Evolutionary conservation across 2,888 invertebrate species (phyloP), one percentile per base, ranked within the genome.

Genomic region (Caenorhabditis sp.): DNA sequence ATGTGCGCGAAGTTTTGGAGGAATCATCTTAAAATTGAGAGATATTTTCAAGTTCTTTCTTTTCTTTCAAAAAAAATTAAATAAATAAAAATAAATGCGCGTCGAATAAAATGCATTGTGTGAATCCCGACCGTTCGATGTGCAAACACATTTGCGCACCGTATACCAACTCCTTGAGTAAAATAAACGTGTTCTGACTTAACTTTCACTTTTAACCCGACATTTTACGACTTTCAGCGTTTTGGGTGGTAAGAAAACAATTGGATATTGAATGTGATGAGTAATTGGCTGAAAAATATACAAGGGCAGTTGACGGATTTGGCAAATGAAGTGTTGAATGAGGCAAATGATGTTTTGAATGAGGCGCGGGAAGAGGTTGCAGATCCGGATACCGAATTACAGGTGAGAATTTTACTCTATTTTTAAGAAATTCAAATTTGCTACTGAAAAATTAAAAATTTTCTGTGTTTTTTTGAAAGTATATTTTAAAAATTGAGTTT

Each of bases 251-350:
- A 25, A 4, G 23, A 17, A 12, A 12, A 50, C 5, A 50, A 20
- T 8, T 23, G 25, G 8, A 7, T 20, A 54, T 54, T 56, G 21
- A 56, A 25, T 31, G 31, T 31, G 31, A 71, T 71, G 71, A 67
- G 67, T 43, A 43, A 56, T 23, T 75, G 75, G 75, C 38, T 75
- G 20, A 63, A 67, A 56, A 80, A 80, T 62, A 65, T 84, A n/a
- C 77, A 84, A 76, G 84, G 82, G 14, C 84, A 84, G 59, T 63
- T 85, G 10, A 74, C 76, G 12, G 85, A 85, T 57, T 63, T 85
- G 23, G 84, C 84, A n/a, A 79, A 80, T n/a, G 84, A 84, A 66
- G 84, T 84, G 14, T 74, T 84, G 21, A 81, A 72, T 64, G 84
- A 84, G 52, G 80, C 80, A 57, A 66, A 63, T 10, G 80, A 81